A percentile compares a stretch with the other conserved stretches of the same genome.
phyloP scores from a whole-genome alignment of 1,140 invertebrate genomes.

The Drosophila virilis region DNA sequence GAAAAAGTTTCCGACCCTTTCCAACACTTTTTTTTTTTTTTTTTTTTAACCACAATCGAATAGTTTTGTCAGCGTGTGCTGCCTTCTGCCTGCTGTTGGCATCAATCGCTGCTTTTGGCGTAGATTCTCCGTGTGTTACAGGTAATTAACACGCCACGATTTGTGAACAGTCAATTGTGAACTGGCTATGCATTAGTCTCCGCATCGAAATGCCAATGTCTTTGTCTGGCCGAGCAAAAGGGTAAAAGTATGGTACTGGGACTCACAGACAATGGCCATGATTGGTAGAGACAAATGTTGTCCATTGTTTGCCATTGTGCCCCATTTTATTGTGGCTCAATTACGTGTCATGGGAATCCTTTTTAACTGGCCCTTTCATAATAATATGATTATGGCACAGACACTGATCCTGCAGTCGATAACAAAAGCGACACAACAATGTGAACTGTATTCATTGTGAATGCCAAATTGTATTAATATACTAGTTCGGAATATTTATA shows the following conservation, averaged over 20 bases:
- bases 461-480: no score
- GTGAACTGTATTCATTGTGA: no score
- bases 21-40: not conserved
- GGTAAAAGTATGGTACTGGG: not conserved
- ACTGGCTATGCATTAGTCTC: not conserved
- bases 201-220: conserved; percentile 3
- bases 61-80: no score
- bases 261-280: conserved; percentile 9
- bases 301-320: conserved; percentile 10
- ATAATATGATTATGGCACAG: no score
- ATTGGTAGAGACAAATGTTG: conserved; percentile 22
- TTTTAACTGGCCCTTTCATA: not conserved
- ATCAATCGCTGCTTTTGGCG: not conserved
- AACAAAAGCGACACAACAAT: no score
- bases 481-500: no score
- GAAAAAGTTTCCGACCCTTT: conserved; percentile 68
- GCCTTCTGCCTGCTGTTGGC: not conserved
- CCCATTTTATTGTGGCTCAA: conserved; percentile 23
- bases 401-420: no score
- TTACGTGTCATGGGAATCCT: conserved; percentile 13
- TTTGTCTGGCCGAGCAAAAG: conserved; percentile 6
- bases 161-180: not conserved
- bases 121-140: not conserved
- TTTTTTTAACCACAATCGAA: no score
- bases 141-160: conserved; percentile 27